A percentile compares a stretch with the other conserved stretches of the same genome.
Conservation (phyloP, 2,113 vertebrate species). For the Limnothrissa miodon region DNA sequence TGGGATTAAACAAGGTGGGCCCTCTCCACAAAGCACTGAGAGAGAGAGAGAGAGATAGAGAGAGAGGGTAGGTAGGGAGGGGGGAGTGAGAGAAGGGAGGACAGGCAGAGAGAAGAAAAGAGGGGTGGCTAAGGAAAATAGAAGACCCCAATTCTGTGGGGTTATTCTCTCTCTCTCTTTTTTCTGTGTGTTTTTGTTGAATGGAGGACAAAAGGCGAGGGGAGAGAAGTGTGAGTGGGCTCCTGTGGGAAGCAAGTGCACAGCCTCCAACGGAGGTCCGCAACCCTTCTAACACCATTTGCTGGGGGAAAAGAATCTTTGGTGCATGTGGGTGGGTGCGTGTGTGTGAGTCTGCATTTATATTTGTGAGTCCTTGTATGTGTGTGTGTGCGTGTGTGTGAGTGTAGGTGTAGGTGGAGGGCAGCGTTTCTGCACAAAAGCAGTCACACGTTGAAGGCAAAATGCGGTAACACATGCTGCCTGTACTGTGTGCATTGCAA, state of each 20-base stretch:
- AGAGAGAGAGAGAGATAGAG: conserved; percentile 29
- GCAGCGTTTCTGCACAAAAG: background rate
- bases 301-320: background rate
- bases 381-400: background rate
- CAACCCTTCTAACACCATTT: background rate
- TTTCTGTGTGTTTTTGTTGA: background rate
- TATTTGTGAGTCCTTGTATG: background rate
- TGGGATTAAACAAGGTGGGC: conserved; percentile 70
- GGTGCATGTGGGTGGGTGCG: conserved; percentile 40
- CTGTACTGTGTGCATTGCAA: background rate
- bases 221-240: background rate
- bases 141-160: conserved; percentile 17
- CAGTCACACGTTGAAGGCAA: background rate
- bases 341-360: conserved; percentile 18
- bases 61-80: conserved; percentile 13
- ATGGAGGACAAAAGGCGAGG: conserved; percentile 1
- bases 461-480: background rate
- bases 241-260: conserved; percentile 7
- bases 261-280: background rate
- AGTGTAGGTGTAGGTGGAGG: background rate
- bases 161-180: background rate
- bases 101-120: background rate
- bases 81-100: background rate
- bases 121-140: background rate
- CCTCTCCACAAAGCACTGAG: conserved; percentile 39